phyloP scores from a whole-genome alignment of 2,113 vertebrate genomes.

The Vanacampus margaritifer region DNA sequence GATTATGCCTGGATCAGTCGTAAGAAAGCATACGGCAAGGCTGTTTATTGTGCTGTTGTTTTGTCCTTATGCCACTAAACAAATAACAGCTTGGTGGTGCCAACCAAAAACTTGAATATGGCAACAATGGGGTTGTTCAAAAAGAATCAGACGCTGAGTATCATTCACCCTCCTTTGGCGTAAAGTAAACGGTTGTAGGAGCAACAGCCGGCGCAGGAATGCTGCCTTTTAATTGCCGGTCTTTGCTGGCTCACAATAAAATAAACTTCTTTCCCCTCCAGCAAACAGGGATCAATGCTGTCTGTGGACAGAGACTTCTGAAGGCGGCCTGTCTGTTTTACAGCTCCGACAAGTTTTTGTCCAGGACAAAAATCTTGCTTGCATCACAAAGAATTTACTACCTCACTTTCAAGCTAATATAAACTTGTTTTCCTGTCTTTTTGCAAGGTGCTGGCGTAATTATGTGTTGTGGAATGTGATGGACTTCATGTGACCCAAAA shows the following conservation, averaged over 20 bases:
- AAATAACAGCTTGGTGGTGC: conserved; percentile 3
- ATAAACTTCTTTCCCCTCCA: conserved; percentile 40
- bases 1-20: not conserved
- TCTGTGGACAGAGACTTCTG: conserved; percentile 39
- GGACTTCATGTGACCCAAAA: conserved; percentile 51
- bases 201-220: conserved; percentile 68
- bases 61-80: not conserved
- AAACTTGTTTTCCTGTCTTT: conserved; percentile 39
- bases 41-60: not conserved
- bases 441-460: conserved; percentile 19
- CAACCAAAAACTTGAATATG: conserved; percentile 5
- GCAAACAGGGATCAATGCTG: conserved; percentile 44
- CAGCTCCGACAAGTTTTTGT: conserved; percentile 36
- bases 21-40: not conserved
- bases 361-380: conserved; percentile 2
- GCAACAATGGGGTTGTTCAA: conserved; percentile 18
- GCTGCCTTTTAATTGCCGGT: conserved; percentile 64
- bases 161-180: conserved; percentile 42
- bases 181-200: conserved; percentile 64
- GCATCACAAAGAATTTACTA: conserved; percentile 23
- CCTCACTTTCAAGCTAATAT: conserved; percentile 12
- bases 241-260: conserved; percentile 65
- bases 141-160: conserved; percentile 38
- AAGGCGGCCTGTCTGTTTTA: conserved; percentile 40
- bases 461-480: conserved; percentile 42